Evolutionary conservation across 2,113 vertebrate genomes (phyloP), one percentile per base, ranked within the genome.

Genomic region (Piprites chloris): DNA sequence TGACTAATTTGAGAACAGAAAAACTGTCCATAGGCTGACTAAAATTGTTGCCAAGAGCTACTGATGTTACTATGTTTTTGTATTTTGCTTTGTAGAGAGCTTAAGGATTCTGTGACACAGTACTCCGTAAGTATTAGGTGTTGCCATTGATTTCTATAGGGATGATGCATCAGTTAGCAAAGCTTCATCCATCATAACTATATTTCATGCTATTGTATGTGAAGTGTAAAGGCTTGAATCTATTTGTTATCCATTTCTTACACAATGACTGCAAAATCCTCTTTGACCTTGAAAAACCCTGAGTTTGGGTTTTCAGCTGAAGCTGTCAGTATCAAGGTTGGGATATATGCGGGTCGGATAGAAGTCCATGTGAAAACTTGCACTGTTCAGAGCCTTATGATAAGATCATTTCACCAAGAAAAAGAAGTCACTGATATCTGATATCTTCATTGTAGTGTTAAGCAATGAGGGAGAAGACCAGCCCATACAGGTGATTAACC

Each of bases 281-380:
- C 44, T 82, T 79, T 85, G 90, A 89, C 84, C 89, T 96, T 95
- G 84, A 93, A 86, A 96, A 94, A 46, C 24, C 53, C 74, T 59
- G 74, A 85, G 37, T 59, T 69, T 69, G 27, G 6, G 11, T 87
- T 96, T 94, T 59, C 14, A 46, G 8, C 10, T 16, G 18, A 66
- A 76, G 44, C 33, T 67, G 30, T 30, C n/a, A 62, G 49, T 67
- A 85, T 58, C 37, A 93, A 76, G 19, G 39, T 11, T 39, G 50
- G 16, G 30, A 8, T 14, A 71, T 71, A 91, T 77, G 72, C 1
- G 2, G 91, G 93, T 93, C 42, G 33, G 10, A 87, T 65, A 69
- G 33, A 1, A 21, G 27, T 52, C 55, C 11, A 3, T 37, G 67
- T 42, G 75, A 67, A 90, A 87, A 73, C 22, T 49, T 77, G n/a